These are phyloP conservation scores for Ailuropoda melanoleuca DNA, from an alignment of 2,113 vertebrate genomes.

Conservation along the genomic window DNA sequence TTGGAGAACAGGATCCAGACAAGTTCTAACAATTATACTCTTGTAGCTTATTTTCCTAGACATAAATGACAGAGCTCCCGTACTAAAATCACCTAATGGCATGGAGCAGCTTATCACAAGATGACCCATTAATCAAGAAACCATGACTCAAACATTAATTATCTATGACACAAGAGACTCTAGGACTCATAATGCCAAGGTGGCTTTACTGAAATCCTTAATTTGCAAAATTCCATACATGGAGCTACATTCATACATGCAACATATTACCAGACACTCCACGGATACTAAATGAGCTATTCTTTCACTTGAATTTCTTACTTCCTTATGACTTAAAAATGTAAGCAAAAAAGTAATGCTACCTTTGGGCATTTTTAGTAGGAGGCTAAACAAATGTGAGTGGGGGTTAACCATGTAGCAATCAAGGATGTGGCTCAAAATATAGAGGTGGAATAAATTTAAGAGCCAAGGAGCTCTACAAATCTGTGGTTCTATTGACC, in stretches of 20 bases:
- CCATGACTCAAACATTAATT: neutral
- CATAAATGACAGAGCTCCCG: neutral
- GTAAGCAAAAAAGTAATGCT: neutral
- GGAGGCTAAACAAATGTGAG: conserved; percentile 27
- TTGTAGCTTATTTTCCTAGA: neutral
- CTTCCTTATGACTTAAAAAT: conserved; percentile 23
- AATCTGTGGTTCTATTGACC: conserved; percentile 45
- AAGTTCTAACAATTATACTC: neutral
- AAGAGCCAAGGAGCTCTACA: conserved; percentile 13
- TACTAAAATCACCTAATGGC: neutral
- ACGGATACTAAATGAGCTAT: neutral
- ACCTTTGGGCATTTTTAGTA: conserved; percentile 43
- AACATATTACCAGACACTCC: neutral
- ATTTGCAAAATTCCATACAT: neutral
- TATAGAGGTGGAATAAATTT: conserved; percentile 42
- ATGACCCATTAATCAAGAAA: neutral
- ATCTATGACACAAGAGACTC: neutral
- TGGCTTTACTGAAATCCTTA: neutral
- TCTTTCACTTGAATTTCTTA: neutral
- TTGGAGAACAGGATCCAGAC: neutral
- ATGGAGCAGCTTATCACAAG: neutral
- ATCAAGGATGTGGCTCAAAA: conserved; percentile 66
- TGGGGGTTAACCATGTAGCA: neutral
- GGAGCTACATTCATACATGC: neutral
- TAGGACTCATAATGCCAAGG: neutral